A percentile compares a stretch with the other conserved stretches of the same genome.
Evolutionary conservation across 2,797 vertebrate genomes (phyloP).

Genomic region (Eutrigla gurnardus): DNA sequence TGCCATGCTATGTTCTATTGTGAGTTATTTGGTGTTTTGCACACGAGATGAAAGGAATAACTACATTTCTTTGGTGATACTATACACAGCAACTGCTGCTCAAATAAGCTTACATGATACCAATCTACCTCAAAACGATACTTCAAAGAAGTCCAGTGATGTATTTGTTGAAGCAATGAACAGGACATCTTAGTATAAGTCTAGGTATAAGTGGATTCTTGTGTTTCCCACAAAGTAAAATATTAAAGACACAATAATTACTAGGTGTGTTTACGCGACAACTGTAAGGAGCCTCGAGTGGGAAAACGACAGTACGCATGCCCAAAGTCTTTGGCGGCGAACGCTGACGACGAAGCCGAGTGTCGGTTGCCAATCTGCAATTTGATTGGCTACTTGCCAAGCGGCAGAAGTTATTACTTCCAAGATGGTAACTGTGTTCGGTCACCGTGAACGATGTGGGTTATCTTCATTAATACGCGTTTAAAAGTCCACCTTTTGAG

Average conservation of each 20-base stretch:
- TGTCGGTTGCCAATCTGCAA: background rate
- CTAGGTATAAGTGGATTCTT: background rate
- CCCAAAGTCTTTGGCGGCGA: background rate
- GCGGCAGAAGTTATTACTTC: background rate
- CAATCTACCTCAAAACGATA: background rate
- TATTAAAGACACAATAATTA: background rate
- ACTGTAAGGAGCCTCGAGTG: background rate
- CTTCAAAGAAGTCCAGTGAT: background rate
- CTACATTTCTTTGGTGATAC: background rate
- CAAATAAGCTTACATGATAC: background rate
- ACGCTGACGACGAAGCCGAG: background rate
- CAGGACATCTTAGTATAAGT: background rate
- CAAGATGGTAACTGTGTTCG: background rate
- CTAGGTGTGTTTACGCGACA: background rate
- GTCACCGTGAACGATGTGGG: no score
- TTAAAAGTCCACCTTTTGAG: background rate
- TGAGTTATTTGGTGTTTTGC: background rate
- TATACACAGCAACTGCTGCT: background rate
- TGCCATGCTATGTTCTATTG: background rate
- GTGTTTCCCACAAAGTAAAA: background rate
- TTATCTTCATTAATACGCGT: background rate
- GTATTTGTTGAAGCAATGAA: background rate
- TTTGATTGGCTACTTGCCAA: background rate
- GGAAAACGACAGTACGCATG: background rate
- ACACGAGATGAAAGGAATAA: background rate